Base-by-base conservation (phyloP, 2,888 invertebrate genomes). In the Tenthredo distinguenda region DNA sequence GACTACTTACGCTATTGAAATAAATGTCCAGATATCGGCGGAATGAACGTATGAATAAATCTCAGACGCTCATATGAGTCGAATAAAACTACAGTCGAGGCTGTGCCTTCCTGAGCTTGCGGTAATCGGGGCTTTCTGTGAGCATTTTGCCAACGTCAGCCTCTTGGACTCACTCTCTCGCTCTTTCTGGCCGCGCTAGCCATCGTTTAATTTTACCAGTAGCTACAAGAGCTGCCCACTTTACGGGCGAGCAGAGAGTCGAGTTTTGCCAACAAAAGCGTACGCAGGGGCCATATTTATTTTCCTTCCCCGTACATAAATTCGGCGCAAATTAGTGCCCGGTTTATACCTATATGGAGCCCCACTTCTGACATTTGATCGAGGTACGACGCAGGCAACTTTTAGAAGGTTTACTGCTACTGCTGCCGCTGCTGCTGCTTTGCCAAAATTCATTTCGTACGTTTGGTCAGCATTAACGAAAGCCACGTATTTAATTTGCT, bases 401-500 rank as follows among this genome's bases (percentile, higher is more conserved):
- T 65, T 68, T 34, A 10, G 55, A 15, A 62, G 37, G 58, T 62
- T 55, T 58, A 21, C 58, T 79, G 34, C 40, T 40, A n/a, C 37
- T 34, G 31, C 12, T 34, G n/a, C 40, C n/a, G n/a, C n/a, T 79
- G n/a, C 26, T 21, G n/a, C 15, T 37, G 37, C 68, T 68, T n/a
- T 10, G 47, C 68, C 47, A 26, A 83, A 83, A 83, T 83, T 82
- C 82, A 62, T 65, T 40, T 40, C 82, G 31, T 34, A 55, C 65
- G 43, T 82, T 83, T 68, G 43, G 82, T 68, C 82, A 68, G 31
- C 68, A 68, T 43, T 47, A 83, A 43, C 65, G 31, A 83, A 83
- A 43, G 9, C 31, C 68, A 31, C 9, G 9, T 26, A 68, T 68
- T 43, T 47, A 68, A 47, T 83, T 47, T 31, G 12, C 43, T 31